A percentile compares a stretch with the other conserved stretches of the same genome.
These are phyloP conservation scores for Siniperca obscura DNA, from an alignment of 2,797 vertebrate species.

Conservation along the genomic window DNA sequence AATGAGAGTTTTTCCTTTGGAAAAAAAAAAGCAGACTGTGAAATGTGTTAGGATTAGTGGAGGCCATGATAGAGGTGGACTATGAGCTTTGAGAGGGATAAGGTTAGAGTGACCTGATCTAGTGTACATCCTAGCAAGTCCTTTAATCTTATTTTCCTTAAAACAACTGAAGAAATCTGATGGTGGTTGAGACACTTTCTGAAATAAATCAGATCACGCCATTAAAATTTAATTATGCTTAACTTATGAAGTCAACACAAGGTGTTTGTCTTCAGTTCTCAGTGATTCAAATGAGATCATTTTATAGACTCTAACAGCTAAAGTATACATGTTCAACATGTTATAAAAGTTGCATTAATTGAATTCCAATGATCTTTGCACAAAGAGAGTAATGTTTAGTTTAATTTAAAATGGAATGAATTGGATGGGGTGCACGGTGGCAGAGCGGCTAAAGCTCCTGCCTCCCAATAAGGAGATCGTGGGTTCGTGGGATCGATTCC, in stretches of 20 bases:
- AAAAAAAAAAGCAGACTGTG: conserved; percentile 53
- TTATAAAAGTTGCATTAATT: not conserved
- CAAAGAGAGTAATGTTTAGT: not conserved
- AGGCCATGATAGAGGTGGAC: conserved; percentile 52
- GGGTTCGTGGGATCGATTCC: no score
- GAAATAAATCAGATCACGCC: conserved; percentile 1
- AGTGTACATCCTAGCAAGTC: conserved; percentile 10
- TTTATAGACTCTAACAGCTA: not conserved
- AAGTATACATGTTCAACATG: not conserved
- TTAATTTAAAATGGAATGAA: not conserved
- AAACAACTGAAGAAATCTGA: conserved; percentile 28
- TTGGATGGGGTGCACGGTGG: no score
- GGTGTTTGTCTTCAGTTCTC: conserved; percentile 19
- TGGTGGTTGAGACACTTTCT: not conserved
- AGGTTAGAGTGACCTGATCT: conserved; percentile 47
- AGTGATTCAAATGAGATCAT: not conserved
- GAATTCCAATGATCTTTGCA: not conserved
- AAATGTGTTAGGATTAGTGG: conserved; percentile 71
- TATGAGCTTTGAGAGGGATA: conserved; percentile 36
- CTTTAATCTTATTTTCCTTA: conserved; percentile 40
- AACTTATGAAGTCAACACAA: conserved; percentile 5
- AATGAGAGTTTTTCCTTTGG: conserved; percentile 55
- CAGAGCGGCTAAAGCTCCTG: no score
- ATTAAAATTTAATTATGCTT: conserved; percentile 13
- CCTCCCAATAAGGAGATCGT: no score